These are phyloP conservation scores for Deroplatys truncata DNA, from an alignment of 2,888 invertebrate species.

Conservation along the genomic window DNA sequence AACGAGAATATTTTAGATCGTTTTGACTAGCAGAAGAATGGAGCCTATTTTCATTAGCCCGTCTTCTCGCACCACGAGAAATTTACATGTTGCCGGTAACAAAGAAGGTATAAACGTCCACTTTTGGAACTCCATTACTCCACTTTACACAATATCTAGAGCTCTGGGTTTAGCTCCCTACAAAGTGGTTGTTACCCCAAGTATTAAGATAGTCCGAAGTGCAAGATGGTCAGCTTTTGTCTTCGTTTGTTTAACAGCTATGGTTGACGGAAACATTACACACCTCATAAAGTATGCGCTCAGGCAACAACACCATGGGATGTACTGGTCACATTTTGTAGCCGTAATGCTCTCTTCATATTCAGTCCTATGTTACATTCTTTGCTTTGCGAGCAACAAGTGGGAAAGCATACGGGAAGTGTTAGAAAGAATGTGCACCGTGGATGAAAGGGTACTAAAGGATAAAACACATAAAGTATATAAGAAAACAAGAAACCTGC, in stretches of 20 bases:
- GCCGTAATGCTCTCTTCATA: background rate
- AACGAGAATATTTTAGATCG: no score
- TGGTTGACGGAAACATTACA: background rate
- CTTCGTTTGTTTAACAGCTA: background rate
- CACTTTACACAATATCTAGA: background rate
- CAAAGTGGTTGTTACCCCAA: background rate
- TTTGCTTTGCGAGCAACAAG: background rate
- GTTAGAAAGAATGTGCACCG: background rate
- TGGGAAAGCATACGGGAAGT: background rate
- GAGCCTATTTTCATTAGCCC: no score
- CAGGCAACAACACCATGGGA: no score
- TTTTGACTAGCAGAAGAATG: no score
- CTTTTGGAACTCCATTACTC: background rate
- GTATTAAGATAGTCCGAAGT: background rate
- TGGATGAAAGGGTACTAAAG: background rate
- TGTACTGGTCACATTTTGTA: background rate
- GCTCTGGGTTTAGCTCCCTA: background rate
- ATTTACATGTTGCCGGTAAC: no score
- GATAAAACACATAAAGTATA: background rate
- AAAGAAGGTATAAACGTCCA: background rate
- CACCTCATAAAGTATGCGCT: background rate
- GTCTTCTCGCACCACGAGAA: no score
- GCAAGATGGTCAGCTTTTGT: background rate
- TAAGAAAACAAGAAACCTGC: background rate
- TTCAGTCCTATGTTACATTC: background rate